phyloP scores from a whole-genome alignment of 2,888 invertebrate species.

The Atrina japonica region DNA sequence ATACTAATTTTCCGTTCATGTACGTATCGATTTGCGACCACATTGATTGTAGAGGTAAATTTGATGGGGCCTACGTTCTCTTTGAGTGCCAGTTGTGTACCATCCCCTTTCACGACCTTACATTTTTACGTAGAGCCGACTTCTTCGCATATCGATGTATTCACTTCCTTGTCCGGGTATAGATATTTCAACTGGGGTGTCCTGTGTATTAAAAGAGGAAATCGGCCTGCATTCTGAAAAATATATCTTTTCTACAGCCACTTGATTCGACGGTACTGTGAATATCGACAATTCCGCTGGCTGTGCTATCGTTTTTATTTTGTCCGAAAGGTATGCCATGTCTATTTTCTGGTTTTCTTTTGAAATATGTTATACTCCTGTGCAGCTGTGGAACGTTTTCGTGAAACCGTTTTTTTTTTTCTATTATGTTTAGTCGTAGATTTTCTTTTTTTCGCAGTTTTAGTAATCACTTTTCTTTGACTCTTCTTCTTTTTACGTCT shows the following conservation, averaged over 20 bases:
- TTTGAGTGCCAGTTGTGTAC: conserved; percentile 14
- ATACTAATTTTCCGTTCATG: too few relatives aligned
- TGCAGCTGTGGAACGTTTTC: too few relatives aligned
- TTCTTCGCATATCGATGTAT: conserved; percentile 35
- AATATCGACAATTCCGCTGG: conserved; percentile 32
- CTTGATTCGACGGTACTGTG: conserved; percentile 32
- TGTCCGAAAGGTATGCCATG: conserved; percentile 30
- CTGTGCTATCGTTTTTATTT: conserved; percentile 21
- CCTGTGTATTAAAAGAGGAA: conserved; percentile 22
- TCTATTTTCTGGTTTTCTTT: too few relatives aligned
- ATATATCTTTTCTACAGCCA: conserved; percentile 34
- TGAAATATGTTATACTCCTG: too few relatives aligned
- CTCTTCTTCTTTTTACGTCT: too few relatives aligned
- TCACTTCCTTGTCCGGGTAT: conserved; percentile 35
- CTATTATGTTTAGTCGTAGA: too few relatives aligned
- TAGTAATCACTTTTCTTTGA: too few relatives aligned
- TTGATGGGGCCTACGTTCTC: conserved; percentile 32
- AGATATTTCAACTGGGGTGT: conserved; percentile 27
- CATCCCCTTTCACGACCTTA: conserved; percentile 33
- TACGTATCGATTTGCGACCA: too few relatives aligned
- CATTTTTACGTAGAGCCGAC: conserved; percentile 28
- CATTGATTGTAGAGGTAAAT: conserved; percentile 31
- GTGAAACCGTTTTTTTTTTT: too few relatives aligned
- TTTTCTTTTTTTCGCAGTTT: too few relatives aligned
- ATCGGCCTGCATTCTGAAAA: conserved; percentile 32